Conservation (phyloP, 2,888 invertebrate species). For the Drosophila infuscata region DNA sequence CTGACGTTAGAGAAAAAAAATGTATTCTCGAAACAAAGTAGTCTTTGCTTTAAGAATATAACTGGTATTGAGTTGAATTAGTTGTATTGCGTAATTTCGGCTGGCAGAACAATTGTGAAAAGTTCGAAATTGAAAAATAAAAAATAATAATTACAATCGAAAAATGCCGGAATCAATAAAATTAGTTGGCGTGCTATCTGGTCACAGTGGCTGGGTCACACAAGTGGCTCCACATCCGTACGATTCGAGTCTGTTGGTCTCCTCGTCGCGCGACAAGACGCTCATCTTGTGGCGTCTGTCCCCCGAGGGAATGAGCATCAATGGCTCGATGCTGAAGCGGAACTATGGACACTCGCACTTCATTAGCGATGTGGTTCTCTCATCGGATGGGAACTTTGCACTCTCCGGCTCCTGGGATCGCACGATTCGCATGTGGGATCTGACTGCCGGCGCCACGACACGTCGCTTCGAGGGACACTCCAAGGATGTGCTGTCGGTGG, state of each 20-base stretch:
- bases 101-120: background rate
- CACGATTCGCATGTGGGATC: conserved; percentile 98
- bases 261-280: conserved; percentile 96
- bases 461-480: conserved; percentile 99
- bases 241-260: conserved; percentile 98
- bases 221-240: conserved; percentile 99
- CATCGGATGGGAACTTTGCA: conserved; percentile 99
- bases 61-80: background rate
- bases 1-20: background rate
- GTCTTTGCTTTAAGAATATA: background rate
- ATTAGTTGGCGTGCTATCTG: conserved; percentile 96
- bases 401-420: conserved; percentile 99
- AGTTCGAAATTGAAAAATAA: background rate
- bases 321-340: conserved; percentile 97
- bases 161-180: conserved; percentile 94
- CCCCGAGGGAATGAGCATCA: conserved; percentile 96
- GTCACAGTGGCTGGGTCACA: conserved; percentile 99
- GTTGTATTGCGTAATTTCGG: background rate
- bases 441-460: conserved; percentile 97
- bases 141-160: background rate
- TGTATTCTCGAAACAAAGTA: background rate
- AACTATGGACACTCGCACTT: conserved; percentile 99
- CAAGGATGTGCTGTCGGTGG: conserved; percentile 99
- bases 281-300: conserved; percentile 99
- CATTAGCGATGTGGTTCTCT: conserved; percentile 98